Base-by-base conservation (phyloP, 64 coral and sea anemone genomes). In the Dendronephthya gigantea region DNA sequence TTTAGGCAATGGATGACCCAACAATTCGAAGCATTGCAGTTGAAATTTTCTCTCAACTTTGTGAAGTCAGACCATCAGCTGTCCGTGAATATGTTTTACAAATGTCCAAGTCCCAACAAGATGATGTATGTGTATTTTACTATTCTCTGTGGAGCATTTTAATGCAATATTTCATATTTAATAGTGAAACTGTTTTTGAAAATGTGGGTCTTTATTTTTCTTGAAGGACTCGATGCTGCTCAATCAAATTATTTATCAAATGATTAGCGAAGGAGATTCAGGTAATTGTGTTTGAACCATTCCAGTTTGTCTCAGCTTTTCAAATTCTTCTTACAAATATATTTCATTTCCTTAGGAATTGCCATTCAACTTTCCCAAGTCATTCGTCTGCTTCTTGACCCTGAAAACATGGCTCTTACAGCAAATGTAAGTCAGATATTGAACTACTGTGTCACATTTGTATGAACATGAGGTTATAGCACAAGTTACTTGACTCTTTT, bases 351-450 rank as follows among this genome's bases (percentile, higher is more conserved):
- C 27, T 11, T 43, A 93, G 95, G 95, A 34, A 93, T 91, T 93
- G 95, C 95, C 19, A 93, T 84, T 83, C 95, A 98, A 48, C 85
- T 98, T 43, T 88, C 95, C 14, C 91, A 93, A 50, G 81, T 98
- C 17, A 90, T 98, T n/a, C 91, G 92, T 81, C 87, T 92, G 16
- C 72, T 98, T 30, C 72, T 98, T 36, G 95, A 98, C 48, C 95
- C 95, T 72, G 95, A 98, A 83, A 98, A 98, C 89, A 98, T 98
- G 95, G 95, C 95, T 35, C 83, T 98, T 34, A 92, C 92, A 84
- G 86, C 95, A 87, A 98, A 98, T 75, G 95, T 98, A 90, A 93
- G 95, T 43, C 48, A 31, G 8, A 62, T n/a, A n/a, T 15, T n/a
- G 25, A 27, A n/a, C 55, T 16, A 62, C 25, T 16, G 19, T 62